Evolutionary conservation across 2,113 vertebrate genomes (phyloP), one percentile per base, ranked within the genome.

Genomic region (Plestiodon gilberti): DNA sequence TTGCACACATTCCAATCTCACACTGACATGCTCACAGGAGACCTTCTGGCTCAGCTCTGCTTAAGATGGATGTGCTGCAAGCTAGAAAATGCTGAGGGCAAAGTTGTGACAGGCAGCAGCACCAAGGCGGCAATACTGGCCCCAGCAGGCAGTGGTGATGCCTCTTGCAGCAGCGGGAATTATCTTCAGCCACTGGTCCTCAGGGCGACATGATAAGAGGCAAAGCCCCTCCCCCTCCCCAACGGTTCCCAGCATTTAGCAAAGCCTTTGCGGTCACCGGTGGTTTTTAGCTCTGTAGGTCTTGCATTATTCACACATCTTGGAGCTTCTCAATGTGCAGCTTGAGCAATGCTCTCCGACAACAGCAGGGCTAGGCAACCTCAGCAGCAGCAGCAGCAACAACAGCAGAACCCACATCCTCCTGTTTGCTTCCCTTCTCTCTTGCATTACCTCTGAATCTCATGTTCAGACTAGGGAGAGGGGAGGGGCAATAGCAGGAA

Each of bases 341-440:
- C 3, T 81, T 81, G 69, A 38, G 69, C 78, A 73, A 79, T 1
- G 67, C 15, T 40, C 9, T 22, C 48, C 11, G 48, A 57, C 5
- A 18, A 20, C 20, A n/a, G 33, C 25, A 55, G 65, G 74, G n/a
- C 59, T 61, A 55, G 35, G 65, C 77, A 80, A 43, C 73, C 73
- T 57, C 43, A 23, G 33, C 17, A 17, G n/a, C 55, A 57, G 13
- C 81, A 57, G 57, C 55, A 57, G 55, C 81, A 71, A 61, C 43
- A 48, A 48, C 55, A 57, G 55, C 81, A 71, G 71, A 87, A 73
- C 71, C 70, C 85, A 87, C 85, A 87, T 87, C 85, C 85, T 87
- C 17, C 23, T 28, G 30, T 35, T 59, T 30, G 7, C 23, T 55
- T 52, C 57, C 59, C 59, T 33, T 38, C 5, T 64, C 57, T 64